phyloP scores from a whole-genome alignment of 1,140 invertebrate species.

The Eubasilissa regina region DNA sequence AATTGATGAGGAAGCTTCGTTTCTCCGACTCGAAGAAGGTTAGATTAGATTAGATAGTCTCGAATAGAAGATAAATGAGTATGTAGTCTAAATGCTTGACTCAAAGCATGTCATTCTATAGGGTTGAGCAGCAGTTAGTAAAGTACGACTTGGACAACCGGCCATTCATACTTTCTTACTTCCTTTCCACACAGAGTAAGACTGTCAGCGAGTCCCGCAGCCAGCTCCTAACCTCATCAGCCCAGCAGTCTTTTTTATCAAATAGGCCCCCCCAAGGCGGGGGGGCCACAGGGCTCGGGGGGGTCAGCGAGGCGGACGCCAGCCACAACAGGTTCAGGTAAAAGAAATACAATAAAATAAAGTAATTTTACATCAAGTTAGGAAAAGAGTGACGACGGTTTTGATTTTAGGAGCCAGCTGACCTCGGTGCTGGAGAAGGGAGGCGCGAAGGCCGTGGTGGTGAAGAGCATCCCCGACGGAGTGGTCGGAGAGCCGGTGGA shows the following conservation, averaged over 20 bases:
- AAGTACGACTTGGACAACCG: too few relatives aligned
- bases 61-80: too few relatives aligned
- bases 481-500: conserved; percentile 91
- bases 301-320: conserved; percentile 72
- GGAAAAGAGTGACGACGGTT: too few relatives aligned
- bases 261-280: conserved; percentile 72
- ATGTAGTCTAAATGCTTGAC: too few relatives aligned
- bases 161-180: too few relatives aligned
- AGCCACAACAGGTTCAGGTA: conserved; percentile 70
- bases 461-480: conserved; percentile 89
- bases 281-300: conserved; percentile 67
- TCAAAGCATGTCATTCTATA: too few relatives aligned
- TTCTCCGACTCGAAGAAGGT: too few relatives aligned
- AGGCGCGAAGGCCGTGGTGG: conserved; percentile 85
- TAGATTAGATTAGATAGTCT: too few relatives aligned
- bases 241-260: conserved; percentile 73
- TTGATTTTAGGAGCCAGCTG: conserved; percentile 49
- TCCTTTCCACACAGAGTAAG: conserved; percentile 49
- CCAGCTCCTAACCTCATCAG: conserved; percentile 63
- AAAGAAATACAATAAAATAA: too few relatives aligned
- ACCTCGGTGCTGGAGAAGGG: conserved; percentile 70
- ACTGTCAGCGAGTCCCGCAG: conserved; percentile 46
- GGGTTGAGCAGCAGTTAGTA: too few relatives aligned
- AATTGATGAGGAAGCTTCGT: too few relatives aligned
- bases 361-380: too few relatives aligned